Evolutionary conservation across 2,113 vertebrate genomes (phyloP).

Genomic region (Pomatorhinus ruficollis): DNA sequence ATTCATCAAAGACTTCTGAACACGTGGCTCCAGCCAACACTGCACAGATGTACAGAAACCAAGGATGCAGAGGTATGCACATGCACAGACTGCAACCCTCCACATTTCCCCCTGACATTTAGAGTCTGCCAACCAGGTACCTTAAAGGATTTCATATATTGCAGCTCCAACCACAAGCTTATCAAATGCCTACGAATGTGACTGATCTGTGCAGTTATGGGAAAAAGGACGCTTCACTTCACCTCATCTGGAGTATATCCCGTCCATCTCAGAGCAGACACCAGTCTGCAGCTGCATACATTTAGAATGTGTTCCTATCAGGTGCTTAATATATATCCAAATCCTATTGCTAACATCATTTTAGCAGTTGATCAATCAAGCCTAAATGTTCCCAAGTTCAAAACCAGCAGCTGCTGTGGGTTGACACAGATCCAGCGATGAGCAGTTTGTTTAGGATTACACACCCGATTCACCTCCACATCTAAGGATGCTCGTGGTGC

Average conservation of each 20-base stretch:
- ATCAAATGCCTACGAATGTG: background rate
- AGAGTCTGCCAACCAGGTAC: background rate
- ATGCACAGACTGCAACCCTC: background rate
- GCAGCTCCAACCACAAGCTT: background rate
- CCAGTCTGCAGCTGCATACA: background rate
- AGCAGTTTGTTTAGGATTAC: background rate
- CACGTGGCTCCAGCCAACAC: background rate
- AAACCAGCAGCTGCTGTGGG: background rate
- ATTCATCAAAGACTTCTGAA: background rate
- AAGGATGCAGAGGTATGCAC: background rate
- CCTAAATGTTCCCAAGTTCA: background rate
- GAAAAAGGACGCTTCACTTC: background rate
- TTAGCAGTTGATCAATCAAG: constrained; percentile 41
- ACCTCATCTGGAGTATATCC: background rate
- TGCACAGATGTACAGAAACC: background rate
- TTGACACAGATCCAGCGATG: background rate
- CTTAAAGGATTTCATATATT: background rate
- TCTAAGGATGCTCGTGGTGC: background rate
- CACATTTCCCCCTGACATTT: background rate
- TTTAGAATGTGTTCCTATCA: background rate
- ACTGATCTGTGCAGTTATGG: background rate
- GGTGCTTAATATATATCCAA: background rate
- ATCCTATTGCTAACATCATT: background rate
- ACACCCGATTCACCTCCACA: background rate
- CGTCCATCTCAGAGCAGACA: background rate